Evolutionary conservation across 2,113 vertebrate species (phyloP), one percentile per base, ranked within the genome.

Genomic region (Dermatemys mawii): DNA sequence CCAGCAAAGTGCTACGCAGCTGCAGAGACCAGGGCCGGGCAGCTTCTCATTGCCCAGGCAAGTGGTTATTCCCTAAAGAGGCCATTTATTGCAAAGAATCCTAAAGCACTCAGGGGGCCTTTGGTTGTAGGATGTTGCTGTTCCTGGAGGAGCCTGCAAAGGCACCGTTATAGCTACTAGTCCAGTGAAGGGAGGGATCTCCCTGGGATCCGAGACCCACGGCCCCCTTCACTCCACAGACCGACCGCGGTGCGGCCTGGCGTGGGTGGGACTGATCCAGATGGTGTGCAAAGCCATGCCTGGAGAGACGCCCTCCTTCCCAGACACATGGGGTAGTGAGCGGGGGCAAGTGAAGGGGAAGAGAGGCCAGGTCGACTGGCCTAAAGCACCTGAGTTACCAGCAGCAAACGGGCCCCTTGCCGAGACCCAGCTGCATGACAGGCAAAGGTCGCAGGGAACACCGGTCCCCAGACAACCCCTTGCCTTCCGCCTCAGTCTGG

Each of bases 301-400:
- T 67, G 35, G 16, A 38, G 4, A 8, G 35, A 12, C 11, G 19
- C 10, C 21, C 16, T 60, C 29, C 35, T n/a, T 11, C 24, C 67
- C 4, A 5, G 27, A n/a, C 17, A 5, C 46, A 21, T 48, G 32
- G 32, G 32, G 19, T 22, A 21, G 48, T 11, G 78, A 35, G 27
- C 3, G 5, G 29, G 29, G 17, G 78, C 8, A 1, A 41, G 78
- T 1, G 35, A 13, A 63, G 32, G 60, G 32, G 55, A 57, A n/a
- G 60, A n/a, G 9, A 11, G 9, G 17, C 63, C 35, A 38, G 35
- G 35, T 21, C 17, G 9, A 38, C 5, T 10, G 63, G 63, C 22
- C 51, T 16, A 14, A 7, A 13, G n/a, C 6, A 38, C 1, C 0
- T 1, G 3, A 29, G 38, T 1, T 0, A 35, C 54, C 73, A 83